Evolutionary conservation across 2,888 invertebrate species (phyloP).

Genomic region (Oscheius onirici): DNA sequence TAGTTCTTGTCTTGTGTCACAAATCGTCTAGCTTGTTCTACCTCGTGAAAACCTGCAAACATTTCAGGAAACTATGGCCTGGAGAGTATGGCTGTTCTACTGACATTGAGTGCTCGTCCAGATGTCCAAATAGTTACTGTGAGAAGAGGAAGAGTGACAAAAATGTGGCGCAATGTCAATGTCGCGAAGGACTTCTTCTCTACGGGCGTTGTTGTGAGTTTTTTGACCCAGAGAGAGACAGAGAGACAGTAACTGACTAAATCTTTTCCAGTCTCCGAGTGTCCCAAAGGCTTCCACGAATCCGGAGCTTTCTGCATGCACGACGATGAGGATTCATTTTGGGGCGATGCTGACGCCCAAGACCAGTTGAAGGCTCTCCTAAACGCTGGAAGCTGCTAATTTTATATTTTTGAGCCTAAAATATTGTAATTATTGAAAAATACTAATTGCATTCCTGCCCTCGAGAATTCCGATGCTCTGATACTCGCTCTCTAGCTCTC

Average conservation of each 20-base stretch:
- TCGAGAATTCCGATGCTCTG: not conserved
- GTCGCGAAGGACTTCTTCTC: slow-evolving; percentile 62
- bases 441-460: not conserved
- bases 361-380: slow-evolving; percentile 60
- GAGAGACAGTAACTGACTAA: too few species aligned
- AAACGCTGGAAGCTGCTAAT: slow-evolving; percentile 62
- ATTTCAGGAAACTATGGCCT: slow-evolving; percentile 67
- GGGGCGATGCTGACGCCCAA: slow-evolving; percentile 63
- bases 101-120: slow-evolving; percentile 62
- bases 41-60: not conserved
- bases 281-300: slow-evolving; percentile 66
- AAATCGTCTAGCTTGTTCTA: too few species aligned
- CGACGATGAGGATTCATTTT: slow-evolving; percentile 68
- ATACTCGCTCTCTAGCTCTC: not conserved
- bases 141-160: slow-evolving; percentile 63
- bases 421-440: slow-evolving; percentile 6
- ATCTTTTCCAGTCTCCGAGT: slow-evolving; percentile 63
- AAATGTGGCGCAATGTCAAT: slow-evolving; percentile 67
- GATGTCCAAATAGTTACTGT: slow-evolving; percentile 67
- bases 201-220: slow-evolving; percentile 69
- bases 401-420: not conserved
- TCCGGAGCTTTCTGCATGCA: slow-evolving; percentile 66
- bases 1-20: too few species aligned
- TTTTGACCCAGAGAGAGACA: not conserved
- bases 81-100: slow-evolving; percentile 68